phyloP scores from a whole-genome alignment of 2,113 vertebrate species.

The Arizona elegans region DNA sequence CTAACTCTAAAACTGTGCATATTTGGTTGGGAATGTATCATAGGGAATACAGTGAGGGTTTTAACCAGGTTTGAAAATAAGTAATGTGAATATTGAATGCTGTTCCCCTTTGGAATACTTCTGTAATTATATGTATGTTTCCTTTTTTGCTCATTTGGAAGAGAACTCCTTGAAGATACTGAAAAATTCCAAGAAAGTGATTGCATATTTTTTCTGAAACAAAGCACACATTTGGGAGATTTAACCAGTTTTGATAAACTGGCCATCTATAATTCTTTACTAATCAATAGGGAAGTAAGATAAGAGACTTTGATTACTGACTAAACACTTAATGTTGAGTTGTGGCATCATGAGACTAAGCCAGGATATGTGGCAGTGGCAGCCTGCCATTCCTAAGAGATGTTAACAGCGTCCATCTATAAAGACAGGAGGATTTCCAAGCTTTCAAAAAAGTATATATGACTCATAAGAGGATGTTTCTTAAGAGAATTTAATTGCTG shows the following conservation, averaged over 20 bases:
- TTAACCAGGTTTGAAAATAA: background rate
- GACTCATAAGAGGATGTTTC: background rate
- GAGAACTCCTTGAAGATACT: background rate
- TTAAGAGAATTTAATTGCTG: background rate
- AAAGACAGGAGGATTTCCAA: background rate
- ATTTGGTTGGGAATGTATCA: background rate
- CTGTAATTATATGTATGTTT: background rate
- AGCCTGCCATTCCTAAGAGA: background rate
- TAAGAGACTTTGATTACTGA: background rate
- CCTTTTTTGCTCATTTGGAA: background rate
- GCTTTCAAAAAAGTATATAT: background rate
- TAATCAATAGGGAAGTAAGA: background rate
- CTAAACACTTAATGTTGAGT: background rate
- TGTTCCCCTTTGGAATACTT: background rate
- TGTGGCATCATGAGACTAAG: background rate
- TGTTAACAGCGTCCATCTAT: slow-evolving; percentile 1
- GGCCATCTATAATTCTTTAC: background rate
- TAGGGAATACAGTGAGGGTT: background rate
- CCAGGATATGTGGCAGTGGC: background rate
- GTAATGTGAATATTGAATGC: background rate
- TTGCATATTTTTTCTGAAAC: background rate
- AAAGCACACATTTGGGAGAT: background rate
- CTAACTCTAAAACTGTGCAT: background rate
- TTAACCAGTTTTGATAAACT: background rate
- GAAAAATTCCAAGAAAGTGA: background rate